Evolutionary conservation across 2,797 vertebrate genomes (phyloP), one percentile per base, ranked within the genome.

Genomic region (Cossypha niveicapilla): DNA sequence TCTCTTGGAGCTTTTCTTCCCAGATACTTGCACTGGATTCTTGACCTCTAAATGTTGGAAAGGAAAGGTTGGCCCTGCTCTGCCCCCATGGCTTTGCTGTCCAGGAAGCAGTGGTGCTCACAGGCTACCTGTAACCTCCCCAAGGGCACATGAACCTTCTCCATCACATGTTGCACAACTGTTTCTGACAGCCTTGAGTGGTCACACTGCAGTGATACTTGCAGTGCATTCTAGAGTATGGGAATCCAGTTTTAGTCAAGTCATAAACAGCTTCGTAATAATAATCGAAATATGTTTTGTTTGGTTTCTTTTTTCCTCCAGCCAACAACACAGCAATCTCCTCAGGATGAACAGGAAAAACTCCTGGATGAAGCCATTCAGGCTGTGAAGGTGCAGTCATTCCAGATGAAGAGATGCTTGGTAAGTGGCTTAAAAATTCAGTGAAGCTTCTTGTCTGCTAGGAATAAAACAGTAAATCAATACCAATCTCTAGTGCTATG

Each of bases 381-480:
- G 97, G 99, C 99, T 56, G 99, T 99, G 54, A 99, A 99, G 96
- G 99, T 99, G 90, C 99, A 99, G 97, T 99, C 99, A 0, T 99
- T 99, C 97, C 99, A 99, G 96, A 99, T 99, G 99, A 99, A 99
- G 94, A 98, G 99, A 96, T 99, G 99, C 88, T 97, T 99, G 99
- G 99, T 99, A 98, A 98, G 6, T 50, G 17, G 34, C 54, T 84
- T 65, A 13, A 50, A 92, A 85, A 93, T 76, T 48, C 72, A 48
- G 0, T 51, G 47, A 60, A 76, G 62, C 41, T 91, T 70, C 54
- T 70, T 61, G 37, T 91, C 63, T 94, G 65, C 53, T 77, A 51
- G 39, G 13, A 67, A 13, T 62, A 57, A 76, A 91, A 10, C 8
- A 75, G 28, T 62, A 57, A 89, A 93, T 92, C 86, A 57, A 84